phyloP scores from a whole-genome alignment of 1,140 invertebrate genomes.

The Elysia chlorotica region DNA sequence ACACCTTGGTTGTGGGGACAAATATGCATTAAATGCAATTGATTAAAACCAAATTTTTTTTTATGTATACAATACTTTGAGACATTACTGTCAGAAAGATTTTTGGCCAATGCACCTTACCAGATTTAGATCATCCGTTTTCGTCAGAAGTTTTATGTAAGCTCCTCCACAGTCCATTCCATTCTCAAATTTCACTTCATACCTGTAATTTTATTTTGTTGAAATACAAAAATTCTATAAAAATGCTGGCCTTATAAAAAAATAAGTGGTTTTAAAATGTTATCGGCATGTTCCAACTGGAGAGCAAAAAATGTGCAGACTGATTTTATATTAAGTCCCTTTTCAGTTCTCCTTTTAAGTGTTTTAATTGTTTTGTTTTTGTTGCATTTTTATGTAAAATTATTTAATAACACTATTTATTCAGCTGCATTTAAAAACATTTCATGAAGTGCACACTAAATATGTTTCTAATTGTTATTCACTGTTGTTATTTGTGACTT shows the following conservation, averaged over 20 bases:
- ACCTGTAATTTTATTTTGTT: too few species aligned
- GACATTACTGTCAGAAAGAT: too few species aligned
- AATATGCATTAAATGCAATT: too few species aligned
- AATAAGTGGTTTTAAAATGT: too few species aligned
- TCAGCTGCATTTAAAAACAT: neutral
- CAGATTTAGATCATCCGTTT: conserved; percentile 73
- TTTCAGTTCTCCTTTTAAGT: neutral
- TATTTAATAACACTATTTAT: neutral
- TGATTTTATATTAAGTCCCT: too few species aligned
- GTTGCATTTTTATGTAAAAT: neutral
- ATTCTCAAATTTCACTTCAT: conserved; percentile 77
- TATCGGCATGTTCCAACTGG: too few species aligned
- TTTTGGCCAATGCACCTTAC: conserved; percentile 42
- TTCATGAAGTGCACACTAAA: neutral
- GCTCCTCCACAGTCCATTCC: conserved; percentile 98
- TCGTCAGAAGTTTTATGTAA: conserved; percentile 88
- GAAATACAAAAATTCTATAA: too few species aligned
- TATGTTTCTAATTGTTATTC: neutral
- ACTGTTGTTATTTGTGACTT: neutral
- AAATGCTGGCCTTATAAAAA: too few species aligned
- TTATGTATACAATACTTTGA: neutral
- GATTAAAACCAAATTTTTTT: neutral
- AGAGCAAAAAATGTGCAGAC: too few species aligned
- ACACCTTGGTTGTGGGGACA: too few species aligned
- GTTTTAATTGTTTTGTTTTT: neutral